A percentile compares a stretch with the other conserved stretches of the same genome.
Evolutionary conservation across 1,140 invertebrate genomes (phyloP).

Genomic region (Eurosta solidaginis): DNA sequence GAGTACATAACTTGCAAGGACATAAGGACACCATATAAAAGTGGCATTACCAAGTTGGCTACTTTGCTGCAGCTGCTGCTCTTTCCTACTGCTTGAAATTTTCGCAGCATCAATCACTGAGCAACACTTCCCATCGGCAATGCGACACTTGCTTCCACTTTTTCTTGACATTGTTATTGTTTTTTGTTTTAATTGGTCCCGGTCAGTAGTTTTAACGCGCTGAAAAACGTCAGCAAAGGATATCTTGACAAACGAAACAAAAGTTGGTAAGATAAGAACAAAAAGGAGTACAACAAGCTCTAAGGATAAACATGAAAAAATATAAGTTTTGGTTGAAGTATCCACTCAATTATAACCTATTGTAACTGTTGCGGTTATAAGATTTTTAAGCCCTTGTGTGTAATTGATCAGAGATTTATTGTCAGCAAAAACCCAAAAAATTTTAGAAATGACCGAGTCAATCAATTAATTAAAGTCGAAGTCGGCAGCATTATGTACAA

Average conservation of each 20-base stretch:
- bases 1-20: background rate
- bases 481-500: too few relatives aligned
- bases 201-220: background rate
- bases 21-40: background rate
- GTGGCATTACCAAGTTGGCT: background rate
- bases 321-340: too few relatives aligned
- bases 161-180: background rate
- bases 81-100: background rate
- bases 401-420: too few relatives aligned
- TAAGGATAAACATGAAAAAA: too few relatives aligned
- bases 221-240: background rate
- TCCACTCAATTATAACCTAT: too few relatives aligned
- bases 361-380: too few relatives aligned
- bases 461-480: too few relatives aligned
- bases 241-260: background rate
- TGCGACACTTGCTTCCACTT: background rate
- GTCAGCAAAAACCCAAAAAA: too few relatives aligned
- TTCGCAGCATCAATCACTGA: background rate
- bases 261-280: background rate
- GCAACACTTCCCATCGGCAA: background rate
- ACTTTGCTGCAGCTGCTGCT: background rate
- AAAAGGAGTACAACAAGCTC: too few relatives aligned
- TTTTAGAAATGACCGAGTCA: too few relatives aligned
- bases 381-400: too few relatives aligned
- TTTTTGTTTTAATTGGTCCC: slow-evolving; percentile 11